These are phyloP conservation scores for Laodelphax striatellus DNA, from an alignment of 1,140 invertebrate genomes.

Conservation along the genomic window DNA sequence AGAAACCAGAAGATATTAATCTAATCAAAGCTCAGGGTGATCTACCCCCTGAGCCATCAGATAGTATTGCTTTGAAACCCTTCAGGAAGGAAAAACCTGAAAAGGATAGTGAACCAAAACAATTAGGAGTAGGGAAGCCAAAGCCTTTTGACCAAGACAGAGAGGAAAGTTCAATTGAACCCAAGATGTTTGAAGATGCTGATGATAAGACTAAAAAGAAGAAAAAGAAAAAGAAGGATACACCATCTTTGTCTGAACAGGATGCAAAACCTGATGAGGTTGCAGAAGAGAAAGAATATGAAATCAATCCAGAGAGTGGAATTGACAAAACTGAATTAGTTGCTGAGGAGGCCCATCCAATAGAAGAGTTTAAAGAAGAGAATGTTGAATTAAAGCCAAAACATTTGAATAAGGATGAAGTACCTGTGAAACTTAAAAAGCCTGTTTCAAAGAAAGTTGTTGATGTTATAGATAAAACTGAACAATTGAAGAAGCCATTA, in stretches of 20 bases:
- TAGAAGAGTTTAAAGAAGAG: no score
- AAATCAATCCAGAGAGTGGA: no score
- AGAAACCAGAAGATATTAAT: constrained; percentile 15
- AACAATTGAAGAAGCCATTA: constrained; percentile 19
- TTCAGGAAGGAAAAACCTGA: constrained; percentile 21
- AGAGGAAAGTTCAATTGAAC: constrained; percentile 10
- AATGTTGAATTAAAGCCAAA: no score
- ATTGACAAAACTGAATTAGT: no score
- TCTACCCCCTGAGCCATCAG: constrained; percentile 6
- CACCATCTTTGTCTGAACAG: constrained; percentile 2
- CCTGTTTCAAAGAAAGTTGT: no score
- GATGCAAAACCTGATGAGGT: constrained; percentile 19
- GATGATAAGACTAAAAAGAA: constrained; percentile 12
- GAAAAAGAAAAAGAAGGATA: constrained; percentile 18
- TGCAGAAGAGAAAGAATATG: background rate
- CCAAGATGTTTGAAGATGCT: background rate
- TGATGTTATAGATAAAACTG: no score
- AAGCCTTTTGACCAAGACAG: constrained; percentile 7
- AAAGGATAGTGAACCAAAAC: constrained; percentile 22
- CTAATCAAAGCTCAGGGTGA: constrained; percentile 15
- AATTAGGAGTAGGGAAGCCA: constrained; percentile 7
- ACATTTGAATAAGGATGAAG: no score
- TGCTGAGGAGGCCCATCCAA: no score
- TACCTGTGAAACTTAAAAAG: no score
- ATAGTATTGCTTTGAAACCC: constrained; percentile 18